Evolutionary conservation across 1,140 invertebrate species (phyloP), one percentile per base, ranked within the genome.

Genomic region (Agraylea sexmaculata): DNA sequence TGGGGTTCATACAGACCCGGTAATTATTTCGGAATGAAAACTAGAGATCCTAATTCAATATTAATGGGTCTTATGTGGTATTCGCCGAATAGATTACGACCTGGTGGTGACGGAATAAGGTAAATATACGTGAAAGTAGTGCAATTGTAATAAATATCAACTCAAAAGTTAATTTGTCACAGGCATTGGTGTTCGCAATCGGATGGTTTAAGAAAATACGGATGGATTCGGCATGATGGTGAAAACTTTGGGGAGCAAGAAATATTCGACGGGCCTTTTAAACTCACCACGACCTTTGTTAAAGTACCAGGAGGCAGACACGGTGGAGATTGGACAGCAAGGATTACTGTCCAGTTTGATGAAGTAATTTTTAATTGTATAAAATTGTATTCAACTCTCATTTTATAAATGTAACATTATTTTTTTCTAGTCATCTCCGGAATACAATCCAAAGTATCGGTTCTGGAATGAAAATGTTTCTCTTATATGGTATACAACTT

Each of bases 61-160:
- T 76, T 92, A 0, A 82, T 88, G 56, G 94, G 92, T 22, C 62
- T 99, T 1, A 96, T 99, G 91, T 99, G 95, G 95, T 93, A 90
- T 54, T 75, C 88, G 47, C 77, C 87, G 1, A 76, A 75, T 37
- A 64, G 70, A 48, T 58, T 79, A 41, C 68, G 61, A 13, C 70
- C 68, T 41, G 76, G 69, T 41, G 80, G 79, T 34, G 77, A 77
- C 48, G 80, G 79, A 10, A 72, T 86, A 21, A 72, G 76, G 73
- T 78, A 57, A 57, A 8, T 18, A 12, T 10, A 8, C 31, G 17
- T 4, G n/a, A 17, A 4, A 32, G 4, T 31, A 28, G 16, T 35
- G 10, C n/a, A 15, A 32, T 32, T 5, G 6, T 16, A 16, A 3
- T 2, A n/a, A 33, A 8, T 39, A 15, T 15, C 12, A 18, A 20